A percentile compares a stretch with the other conserved stretches of the same genome.
phyloP scores from a whole-genome alignment of 2,797 vertebrate species.

The Halcyon chelicuti region DNA sequence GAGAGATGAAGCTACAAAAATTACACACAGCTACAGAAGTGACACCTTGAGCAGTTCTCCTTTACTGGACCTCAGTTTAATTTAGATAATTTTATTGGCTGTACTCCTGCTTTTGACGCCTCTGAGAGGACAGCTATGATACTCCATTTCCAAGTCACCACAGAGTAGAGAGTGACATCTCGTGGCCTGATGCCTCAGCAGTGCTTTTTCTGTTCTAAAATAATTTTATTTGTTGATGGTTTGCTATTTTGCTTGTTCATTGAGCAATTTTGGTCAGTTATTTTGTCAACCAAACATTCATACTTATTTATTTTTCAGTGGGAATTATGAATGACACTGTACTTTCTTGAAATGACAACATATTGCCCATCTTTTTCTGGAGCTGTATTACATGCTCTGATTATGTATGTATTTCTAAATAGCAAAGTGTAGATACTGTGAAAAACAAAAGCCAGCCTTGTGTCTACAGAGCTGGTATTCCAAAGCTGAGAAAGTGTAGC shows the following conservation, averaged over 20 bases:
- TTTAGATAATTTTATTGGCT: background rate
- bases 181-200: background rate
- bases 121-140: background rate
- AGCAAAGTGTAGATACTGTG: background rate
- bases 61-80: background rate
- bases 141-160: background rate
- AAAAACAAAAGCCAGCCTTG: background rate
- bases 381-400: background rate
- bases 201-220: background rate
- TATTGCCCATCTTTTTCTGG: background rate
- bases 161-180: conserved; percentile 44
- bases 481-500: background rate
- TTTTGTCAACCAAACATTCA: background rate
- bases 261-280: background rate
- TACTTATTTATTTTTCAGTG: background rate
- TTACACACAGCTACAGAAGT: background rate
- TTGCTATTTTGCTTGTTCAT: background rate
- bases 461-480: background rate
- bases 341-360: background rate
- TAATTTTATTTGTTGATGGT: background rate
- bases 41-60: rapidly evolving
- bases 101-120: background rate
- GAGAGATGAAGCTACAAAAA: too few relatives aligned
- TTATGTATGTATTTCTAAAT: background rate
- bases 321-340: background rate